These are phyloP conservation scores for Alaudala cheleensis DNA, from an alignment of 2,113 vertebrate genomes.

Conservation along the genomic window DNA sequence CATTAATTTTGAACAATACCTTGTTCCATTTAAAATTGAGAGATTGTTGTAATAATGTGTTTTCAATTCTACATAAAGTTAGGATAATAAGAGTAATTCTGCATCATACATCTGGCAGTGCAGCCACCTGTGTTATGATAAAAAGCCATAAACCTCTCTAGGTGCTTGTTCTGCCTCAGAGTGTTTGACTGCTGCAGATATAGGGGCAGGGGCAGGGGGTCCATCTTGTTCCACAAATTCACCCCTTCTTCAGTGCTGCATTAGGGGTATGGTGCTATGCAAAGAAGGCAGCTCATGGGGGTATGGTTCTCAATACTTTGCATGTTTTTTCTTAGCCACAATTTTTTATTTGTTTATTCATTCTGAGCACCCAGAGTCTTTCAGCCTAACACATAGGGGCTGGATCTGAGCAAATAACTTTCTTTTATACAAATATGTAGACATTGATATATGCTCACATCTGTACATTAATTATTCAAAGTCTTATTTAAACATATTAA, in stretches of 20 bases:
- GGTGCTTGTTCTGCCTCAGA: background rate
- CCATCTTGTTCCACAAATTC: background rate
- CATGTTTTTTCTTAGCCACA: background rate
- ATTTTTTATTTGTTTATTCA: background rate
- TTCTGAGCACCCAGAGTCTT: background rate
- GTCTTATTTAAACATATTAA: background rate
- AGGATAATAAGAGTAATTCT: constrained; percentile 28
- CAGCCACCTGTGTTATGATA: background rate
- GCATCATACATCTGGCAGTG: background rate
- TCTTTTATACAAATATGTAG: background rate
- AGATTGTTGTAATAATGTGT: background rate
- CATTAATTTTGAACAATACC: background rate
- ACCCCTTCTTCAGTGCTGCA: background rate
- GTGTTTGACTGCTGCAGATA: background rate
- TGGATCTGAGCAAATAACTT: background rate
- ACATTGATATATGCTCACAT: background rate
- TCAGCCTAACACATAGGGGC: background rate
- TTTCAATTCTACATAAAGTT: constrained; percentile 6
- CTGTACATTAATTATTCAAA: background rate
- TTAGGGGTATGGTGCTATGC: background rate
- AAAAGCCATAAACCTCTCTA: background rate
- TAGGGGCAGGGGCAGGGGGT: background rate
- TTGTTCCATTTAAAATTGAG: constrained; percentile 1
- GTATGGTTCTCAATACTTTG: background rate
- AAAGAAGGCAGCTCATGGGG: background rate